Base-by-base conservation (phyloP, 2,888 invertebrate species). In the Coenonympha glycerion region DNA sequence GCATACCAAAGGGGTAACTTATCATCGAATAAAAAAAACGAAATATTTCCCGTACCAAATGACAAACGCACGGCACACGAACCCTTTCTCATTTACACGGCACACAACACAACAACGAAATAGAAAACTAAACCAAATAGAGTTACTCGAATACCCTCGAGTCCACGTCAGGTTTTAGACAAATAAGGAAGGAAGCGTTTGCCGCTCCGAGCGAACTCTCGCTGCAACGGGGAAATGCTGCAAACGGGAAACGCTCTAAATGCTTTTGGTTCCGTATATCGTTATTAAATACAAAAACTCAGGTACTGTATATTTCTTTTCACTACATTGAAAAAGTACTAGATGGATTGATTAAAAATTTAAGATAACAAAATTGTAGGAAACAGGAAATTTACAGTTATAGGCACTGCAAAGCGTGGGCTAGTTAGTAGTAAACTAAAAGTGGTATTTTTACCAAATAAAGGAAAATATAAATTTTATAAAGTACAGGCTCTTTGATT, bases 151-250 rank as follows among this genome's bases (percentile, higher is more conserved):
- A 66, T 66, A 67, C 65, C 60, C 65, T 60, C 62, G 68, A 65
- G 71, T 71, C 67, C 66, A 69, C 71, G 76, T 79, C 79, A 76
- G 71, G 74, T 74, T 63, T 77, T 79, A 77, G 78, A 79, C 76
- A 79, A 80, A 80, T 78, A 79, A 74, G 76, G 74, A 76, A 76
- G 74, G 71, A 76, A 75, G 66, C 69, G 65, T 71, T 76, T 76
- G 72, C 73, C 71, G 71, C 69, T 70, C 58, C 58, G 60, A 64
- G 65, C 63, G 63, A 31, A 51, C 42, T 15, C 28, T 6, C 24
- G 24, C 34, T 45, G 37, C 31, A 47, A 37, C 44, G 46, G 40
- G 44, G 40, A 48, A 49, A 56, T 36, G 21, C 39, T 49, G 40
- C 18, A 11, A 28, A 13, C 6, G 24, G 15, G 8, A 18, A 42